Conservation (phyloP, 2,797 vertebrate genomes). For the Micrastur ruficollis region DNA sequence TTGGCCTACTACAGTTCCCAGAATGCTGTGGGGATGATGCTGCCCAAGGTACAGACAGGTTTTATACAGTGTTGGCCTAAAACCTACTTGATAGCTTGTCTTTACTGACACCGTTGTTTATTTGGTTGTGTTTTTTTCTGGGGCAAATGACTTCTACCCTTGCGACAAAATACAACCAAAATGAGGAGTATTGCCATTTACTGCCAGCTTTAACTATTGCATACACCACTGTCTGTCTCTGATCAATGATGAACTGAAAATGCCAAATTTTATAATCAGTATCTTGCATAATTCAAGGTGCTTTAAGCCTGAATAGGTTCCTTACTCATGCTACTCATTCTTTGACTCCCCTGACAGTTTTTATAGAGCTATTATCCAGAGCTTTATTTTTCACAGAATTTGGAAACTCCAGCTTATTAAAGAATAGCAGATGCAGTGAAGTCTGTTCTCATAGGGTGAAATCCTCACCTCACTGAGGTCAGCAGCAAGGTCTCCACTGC, state of each 20-base stretch:
- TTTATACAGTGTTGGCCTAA: neutral
- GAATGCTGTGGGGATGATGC: neutral
- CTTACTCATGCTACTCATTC: neutral
- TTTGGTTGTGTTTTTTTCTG: neutral
- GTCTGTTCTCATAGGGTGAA: neutral
- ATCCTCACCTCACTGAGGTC: neutral
- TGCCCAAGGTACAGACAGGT: neutral
- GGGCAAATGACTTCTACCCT: neutral
- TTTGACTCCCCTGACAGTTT: conserved; percentile 21
- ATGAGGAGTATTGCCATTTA: neutral
- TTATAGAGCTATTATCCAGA: neutral
- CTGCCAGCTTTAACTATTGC: neutral
- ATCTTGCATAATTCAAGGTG: neutral
- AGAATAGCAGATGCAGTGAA: neutral
- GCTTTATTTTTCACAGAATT: neutral
- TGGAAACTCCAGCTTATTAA: neutral
- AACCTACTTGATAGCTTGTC: neutral
- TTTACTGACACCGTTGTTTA: neutral
- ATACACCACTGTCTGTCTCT: neutral
- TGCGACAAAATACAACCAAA: neutral
- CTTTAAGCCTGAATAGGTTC: neutral
- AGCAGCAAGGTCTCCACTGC: neutral
- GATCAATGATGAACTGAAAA: conserved; percentile 20
- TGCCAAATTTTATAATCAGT: neutral
- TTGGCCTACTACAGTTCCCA: neutral